Evolutionary conservation across 2,797 vertebrate species (phyloP).

Genomic region (Dicrostonyx torquatus): DNA sequence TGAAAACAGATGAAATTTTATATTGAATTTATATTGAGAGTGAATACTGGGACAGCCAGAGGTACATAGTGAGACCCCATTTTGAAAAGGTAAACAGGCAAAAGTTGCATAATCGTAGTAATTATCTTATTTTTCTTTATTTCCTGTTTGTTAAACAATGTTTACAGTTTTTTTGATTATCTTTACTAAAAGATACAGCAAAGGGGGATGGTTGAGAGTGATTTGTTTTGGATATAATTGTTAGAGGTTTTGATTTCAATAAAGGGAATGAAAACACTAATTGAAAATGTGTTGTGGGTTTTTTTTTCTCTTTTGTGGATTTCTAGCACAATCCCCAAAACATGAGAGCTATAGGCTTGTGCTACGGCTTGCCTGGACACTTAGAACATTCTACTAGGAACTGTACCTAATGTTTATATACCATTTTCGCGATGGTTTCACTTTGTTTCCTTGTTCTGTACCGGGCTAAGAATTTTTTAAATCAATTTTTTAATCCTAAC

Average conservation of each 20-base stretch:
- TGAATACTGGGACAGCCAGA: background rate
- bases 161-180: background rate
- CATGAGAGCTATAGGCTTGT: background rate
- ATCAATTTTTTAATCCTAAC: slow-evolving; percentile 18
- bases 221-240: background rate
- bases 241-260: background rate
- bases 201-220: background rate
- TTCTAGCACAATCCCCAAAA: slow-evolving; percentile 9
- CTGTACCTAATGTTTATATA: background rate
- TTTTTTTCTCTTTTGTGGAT: background rate
- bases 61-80: no score
- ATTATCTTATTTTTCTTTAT: background rate
- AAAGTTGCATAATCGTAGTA: background rate
- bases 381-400: slow-evolving; percentile 2
- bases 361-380: background rate
- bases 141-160: background rate
- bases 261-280: background rate
- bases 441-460: slow-evolving; percentile 23
- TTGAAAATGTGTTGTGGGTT: background rate
- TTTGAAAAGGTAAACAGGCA: background rate
- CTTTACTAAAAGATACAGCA: background rate
- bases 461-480: slow-evolving; percentile 29
- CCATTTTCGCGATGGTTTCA: slow-evolving; percentile 34
- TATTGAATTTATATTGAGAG: background rate
- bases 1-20: slow-evolving; percentile 14